These are phyloP conservation scores for Cinara cedri DNA, from an alignment of 2,888 invertebrate species.

Conservation along the genomic window DNA sequence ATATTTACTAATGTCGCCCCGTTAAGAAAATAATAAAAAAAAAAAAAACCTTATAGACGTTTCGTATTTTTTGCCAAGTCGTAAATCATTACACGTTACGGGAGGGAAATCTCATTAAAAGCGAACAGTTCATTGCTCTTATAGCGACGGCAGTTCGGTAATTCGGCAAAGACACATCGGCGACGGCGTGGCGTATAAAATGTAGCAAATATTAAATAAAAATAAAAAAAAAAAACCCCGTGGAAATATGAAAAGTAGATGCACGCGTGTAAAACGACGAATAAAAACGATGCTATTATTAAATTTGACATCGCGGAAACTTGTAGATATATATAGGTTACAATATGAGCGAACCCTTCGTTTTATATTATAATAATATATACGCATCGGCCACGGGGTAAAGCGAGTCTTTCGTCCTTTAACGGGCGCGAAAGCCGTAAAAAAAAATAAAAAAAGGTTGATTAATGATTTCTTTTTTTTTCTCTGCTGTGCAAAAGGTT, in stretches of 20 bases:
- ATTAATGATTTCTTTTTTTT: slow-evolving; percentile 45
- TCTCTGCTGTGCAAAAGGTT: slow-evolving; percentile 30
- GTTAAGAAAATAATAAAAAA: slow-evolving; percentile 21
- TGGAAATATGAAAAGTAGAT: background rate
- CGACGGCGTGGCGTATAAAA: slow-evolving; percentile 1
- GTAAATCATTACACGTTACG: slow-evolving; percentile 30
- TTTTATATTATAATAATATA: slow-evolving; percentile 6
- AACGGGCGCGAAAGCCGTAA: slow-evolving; percentile 20
- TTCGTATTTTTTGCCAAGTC: slow-evolving; percentile 48
- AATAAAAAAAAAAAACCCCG: background rate
- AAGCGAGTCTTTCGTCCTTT: slow-evolving; percentile 24
- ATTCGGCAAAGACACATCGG: slow-evolving; percentile 7
- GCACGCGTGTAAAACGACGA: slow-evolving; percentile 35
- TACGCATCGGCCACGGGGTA: background rate
- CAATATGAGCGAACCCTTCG: slow-evolving; percentile 6
- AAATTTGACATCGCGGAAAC: slow-evolving; percentile 47
- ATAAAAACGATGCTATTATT: slow-evolving; percentile 44
- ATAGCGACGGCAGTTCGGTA: slow-evolving; percentile 11
- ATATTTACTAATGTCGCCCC: slow-evolving; percentile 16
- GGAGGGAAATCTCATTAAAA: slow-evolving; percentile 44
- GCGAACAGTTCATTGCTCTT: slow-evolving; percentile 45
- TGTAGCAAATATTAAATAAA: background rate
- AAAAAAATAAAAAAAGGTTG: slow-evolving; percentile 31
- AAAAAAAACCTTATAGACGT: slow-evolving; percentile 5
- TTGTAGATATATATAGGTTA: slow-evolving; percentile 48